phyloP scores from a whole-genome alignment of 2,888 invertebrate genomes.

The Bellardia bayeri region DNA sequence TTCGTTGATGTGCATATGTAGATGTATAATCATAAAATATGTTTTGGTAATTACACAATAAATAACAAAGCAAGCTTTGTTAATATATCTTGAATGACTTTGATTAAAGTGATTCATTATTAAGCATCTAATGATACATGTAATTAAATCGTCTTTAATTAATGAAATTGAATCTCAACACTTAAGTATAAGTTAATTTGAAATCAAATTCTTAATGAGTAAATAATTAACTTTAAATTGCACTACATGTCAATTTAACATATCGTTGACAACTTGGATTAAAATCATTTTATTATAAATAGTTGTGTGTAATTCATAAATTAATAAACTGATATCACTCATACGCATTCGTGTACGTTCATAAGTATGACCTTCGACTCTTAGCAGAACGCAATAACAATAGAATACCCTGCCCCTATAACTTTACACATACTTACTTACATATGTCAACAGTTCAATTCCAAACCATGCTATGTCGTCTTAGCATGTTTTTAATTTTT shows the following conservation, averaged over 20 bases:
- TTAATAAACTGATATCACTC: slow-evolving; percentile 40
- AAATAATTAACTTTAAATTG: background rate
- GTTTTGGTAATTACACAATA: too few relatives aligned
- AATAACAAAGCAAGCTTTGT: too few relatives aligned
- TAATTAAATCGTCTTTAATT: background rate
- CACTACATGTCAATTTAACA: background rate
- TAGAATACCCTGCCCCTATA: background rate
- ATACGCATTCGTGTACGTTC: slow-evolving; percentile 3
- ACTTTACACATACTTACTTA: background rate
- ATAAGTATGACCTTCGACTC: background rate
- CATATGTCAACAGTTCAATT: too few relatives aligned
- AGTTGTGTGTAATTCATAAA: slow-evolving; percentile 16
- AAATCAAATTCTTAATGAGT: background rate
- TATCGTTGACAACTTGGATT: background rate
- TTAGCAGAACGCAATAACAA: slow-evolving; percentile 1
- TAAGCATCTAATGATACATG: background rate
- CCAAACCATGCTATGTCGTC: too few relatives aligned
- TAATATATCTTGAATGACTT: background rate
- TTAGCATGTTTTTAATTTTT: too few relatives aligned
- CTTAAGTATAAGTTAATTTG: background rate
- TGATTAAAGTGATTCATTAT: background rate
- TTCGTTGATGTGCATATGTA: too few relatives aligned
- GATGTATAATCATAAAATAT: too few relatives aligned
- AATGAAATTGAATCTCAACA: background rate
- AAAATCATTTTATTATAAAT: background rate